phyloP scores from a whole-genome alignment of 2,113 vertebrate species.

The Mugil cephalus region DNA sequence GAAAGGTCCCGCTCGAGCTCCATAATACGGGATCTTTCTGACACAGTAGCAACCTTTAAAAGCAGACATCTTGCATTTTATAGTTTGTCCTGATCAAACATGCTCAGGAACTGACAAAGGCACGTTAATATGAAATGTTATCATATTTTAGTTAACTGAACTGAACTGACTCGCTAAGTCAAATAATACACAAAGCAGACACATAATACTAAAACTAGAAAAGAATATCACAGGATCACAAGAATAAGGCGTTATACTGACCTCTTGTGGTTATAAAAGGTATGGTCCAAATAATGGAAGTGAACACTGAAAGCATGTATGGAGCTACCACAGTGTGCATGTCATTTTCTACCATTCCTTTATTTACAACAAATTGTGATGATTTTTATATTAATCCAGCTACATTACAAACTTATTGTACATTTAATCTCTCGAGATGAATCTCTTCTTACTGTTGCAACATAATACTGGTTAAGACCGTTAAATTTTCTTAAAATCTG shows the following conservation, averaged over 20 bases:
- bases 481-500: neutral
- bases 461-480: neutral
- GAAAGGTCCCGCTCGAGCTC: slow-evolving; percentile 94
- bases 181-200: neutral
- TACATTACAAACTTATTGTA: neutral
- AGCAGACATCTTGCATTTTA: slow-evolving; percentile 56
- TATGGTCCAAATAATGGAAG: slow-evolving; percentile 47
- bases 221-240: slow-evolving; percentile 6
- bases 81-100: neutral
- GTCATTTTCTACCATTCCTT: slow-evolving; percentile 16
- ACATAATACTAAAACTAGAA: neutral
- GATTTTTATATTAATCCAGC: neutral
- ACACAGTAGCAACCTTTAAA: slow-evolving; percentile 95
- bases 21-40: slow-evolving; percentile 97
- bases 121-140: too few relatives aligned
- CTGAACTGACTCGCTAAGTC: too few relatives aligned
- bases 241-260: slow-evolving; percentile 56
- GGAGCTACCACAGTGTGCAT: slow-evolving; percentile 43
- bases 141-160: too few relatives aligned
- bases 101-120: neutral
- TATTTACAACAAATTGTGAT: neutral
- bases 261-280: slow-evolving; percentile 64
- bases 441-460: neutral
- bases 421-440: slow-evolving; percentile 10
- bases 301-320: slow-evolving; percentile 61